A percentile compares a stretch with the other conserved stretches of the same genome.
Conservation (phyloP, 2,113 vertebrate species). For the Oryzias woworae region DNA sequence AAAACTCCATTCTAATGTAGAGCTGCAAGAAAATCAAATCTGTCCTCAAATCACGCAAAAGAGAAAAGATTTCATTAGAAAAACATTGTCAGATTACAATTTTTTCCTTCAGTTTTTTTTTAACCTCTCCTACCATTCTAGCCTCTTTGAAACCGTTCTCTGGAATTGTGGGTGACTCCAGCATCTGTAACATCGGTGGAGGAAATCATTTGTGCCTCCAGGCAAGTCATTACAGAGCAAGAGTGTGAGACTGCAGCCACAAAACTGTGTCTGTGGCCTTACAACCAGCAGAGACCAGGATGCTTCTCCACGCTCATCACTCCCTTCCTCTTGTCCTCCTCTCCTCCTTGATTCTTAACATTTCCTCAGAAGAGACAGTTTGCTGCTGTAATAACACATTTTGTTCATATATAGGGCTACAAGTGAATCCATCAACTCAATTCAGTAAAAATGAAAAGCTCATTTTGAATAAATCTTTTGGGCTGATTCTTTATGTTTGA, state of each 20-base stretch:
- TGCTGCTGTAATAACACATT: no score
- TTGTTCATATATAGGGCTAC: no score
- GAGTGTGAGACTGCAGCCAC: constrained; percentile 69
- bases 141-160: constrained; percentile 11
- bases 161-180: constrained; percentile 45
- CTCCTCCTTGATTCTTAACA: neutral
- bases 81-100: no score
- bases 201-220: constrained; percentile 67
- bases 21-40: no score
- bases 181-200: constrained; percentile 62
- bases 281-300: constrained; percentile 52
- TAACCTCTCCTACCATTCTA: constrained; percentile 1
- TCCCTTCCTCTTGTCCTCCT: constrained; percentile 12
- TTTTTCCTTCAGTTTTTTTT: neutral
- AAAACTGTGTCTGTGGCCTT: constrained; percentile 61
- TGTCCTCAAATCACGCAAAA: no score
- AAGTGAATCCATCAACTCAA: no score
- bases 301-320: constrained; percentile 49
- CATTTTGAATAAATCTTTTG: no score
- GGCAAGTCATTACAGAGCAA: constrained; percentile 69
- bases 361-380: neutral
- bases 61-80: no score
- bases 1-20: constrained; percentile 6
- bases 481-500: neutral
- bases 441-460: no score